Evolutionary conservation across 2,797 vertebrate genomes (phyloP), one percentile per base, ranked within the genome.

Genomic region (Scyliorhinus canicula): DNA sequence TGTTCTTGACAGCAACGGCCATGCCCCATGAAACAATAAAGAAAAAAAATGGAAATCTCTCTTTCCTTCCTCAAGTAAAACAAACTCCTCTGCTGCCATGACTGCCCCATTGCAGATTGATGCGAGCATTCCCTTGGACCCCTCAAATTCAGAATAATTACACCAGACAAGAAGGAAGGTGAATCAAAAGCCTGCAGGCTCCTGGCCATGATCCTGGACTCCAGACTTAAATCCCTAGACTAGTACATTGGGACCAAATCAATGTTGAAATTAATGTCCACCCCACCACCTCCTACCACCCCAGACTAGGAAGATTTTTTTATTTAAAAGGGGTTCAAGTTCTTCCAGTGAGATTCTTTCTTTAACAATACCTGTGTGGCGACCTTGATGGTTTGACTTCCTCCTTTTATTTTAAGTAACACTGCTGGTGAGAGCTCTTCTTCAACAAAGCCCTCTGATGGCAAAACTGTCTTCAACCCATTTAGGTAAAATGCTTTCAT

Each of bases 401-500:
- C 21, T 0, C 86, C 24, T 16, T 40, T 60, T 60, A 14, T 88
- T 90, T 47, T 28, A 88, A 35, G 35, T 16, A n/a, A 12, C 50
- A 4, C 50, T 35, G 31, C 1, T 85, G 28, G 8, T 31, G 9
- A 14, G 28, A 11, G 31, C 57, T 11, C 52, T 52, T n/a, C 1
- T 88, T 88, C 44, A 5, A 55, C 31, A 35, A 31, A 57, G 35
- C 5, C 2, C 11, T 1, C 28, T 35, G 28, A 55, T 55, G 1
- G 31, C 28, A 88, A 88, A 31, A 16, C 12, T 88, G 52, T 60
- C 14, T 19, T 60, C 35, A 35, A 8, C 60, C 57, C 88, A 91
- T 63, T 91, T 91, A 8, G n/a, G 60, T 55, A 91, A 91, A 91
- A 60, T 60, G 16, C n/a, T 91, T 82, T 91, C 57, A 40, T 91